Percentiles rank a stretch among this genome's conserved stretches.
phyloP scores from a whole-genome alignment of 2,113 vertebrate genomes.

The Erythrocercus mccallii region DNA sequence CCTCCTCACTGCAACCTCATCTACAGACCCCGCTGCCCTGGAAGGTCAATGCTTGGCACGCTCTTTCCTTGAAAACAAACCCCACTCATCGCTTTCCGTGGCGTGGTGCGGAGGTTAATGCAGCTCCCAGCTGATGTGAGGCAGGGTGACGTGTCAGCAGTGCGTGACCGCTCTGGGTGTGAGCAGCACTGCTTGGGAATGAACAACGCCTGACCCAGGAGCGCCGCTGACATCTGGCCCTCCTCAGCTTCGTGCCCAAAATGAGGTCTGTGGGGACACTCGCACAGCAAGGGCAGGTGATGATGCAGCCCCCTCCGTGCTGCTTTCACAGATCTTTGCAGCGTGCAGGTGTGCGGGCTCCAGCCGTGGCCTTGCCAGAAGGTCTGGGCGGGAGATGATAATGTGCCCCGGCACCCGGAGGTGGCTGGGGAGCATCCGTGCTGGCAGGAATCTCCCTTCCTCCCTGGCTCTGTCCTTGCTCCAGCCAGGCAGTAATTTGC shows the following conservation, averaged over 20 bases:
- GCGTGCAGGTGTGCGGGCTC: neutral
- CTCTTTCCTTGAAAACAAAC: rapidly evolving
- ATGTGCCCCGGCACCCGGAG: rapidly evolving
- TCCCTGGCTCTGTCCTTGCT: neutral
- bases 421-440: neutral
- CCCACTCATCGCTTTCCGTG: rapidly evolving
- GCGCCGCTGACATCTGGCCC: neutral
- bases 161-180: neutral
- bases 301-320: neutral
- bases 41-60: rapidly evolving
- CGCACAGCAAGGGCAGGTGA: neutral
- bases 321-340: neutral
- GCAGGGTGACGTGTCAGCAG: neutral
- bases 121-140: neutral
- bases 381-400: neutral
- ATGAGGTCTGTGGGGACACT: neutral
- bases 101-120: rapidly evolving
- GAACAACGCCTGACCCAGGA: neutral
- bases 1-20: neutral
- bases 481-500: neutral
- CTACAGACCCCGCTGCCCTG: neutral
- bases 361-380: neutral
- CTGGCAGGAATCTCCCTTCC: neutral
- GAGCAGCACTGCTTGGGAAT: neutral
- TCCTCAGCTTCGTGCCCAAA: neutral